These are phyloP conservation scores for Uria lomvia DNA, from an alignment of 2,113 vertebrate genomes.

Conservation along the genomic window DNA sequence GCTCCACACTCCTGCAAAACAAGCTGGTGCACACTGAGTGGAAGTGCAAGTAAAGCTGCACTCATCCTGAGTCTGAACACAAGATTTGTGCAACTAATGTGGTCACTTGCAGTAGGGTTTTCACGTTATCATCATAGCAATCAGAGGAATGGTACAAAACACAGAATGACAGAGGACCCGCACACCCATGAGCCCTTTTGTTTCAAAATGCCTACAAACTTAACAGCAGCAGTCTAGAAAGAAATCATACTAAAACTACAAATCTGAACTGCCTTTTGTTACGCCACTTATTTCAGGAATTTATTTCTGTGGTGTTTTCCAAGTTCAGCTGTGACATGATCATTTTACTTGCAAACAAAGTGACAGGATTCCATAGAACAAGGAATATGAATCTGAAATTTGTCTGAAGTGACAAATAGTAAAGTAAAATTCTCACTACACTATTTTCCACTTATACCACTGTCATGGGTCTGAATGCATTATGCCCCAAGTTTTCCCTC, in stretches of 20 bases:
- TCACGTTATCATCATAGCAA: not conserved
- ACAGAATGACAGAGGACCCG: not conserved
- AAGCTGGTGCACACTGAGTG: not conserved
- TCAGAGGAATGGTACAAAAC: not conserved
- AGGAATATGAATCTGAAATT: not conserved
- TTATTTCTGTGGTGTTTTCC: not conserved
- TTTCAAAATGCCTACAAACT: not conserved
- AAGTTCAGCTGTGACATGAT: not conserved
- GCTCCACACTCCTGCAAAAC: slow-evolving; percentile 88
- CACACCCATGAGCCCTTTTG: not conserved
- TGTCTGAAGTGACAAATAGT: fast-evolving
- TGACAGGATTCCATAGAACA: not conserved
- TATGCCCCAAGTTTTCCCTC: fast-evolving
- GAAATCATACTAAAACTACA: not conserved
- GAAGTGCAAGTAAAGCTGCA: not conserved
- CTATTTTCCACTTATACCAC: not conserved
- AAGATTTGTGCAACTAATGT: not conserved
- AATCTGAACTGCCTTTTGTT: not conserved
- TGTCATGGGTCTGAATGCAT: not conserved
- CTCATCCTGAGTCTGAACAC: not conserved
- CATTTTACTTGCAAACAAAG: not conserved
- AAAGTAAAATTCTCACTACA: not conserved
- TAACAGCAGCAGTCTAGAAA: not conserved
- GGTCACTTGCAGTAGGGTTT: not conserved
- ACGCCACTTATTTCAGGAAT: not conserved